These are phyloP conservation scores for Drosophila suzukii DNA, from an alignment of 1,140 invertebrate species.

Conservation along the genomic window DNA sequence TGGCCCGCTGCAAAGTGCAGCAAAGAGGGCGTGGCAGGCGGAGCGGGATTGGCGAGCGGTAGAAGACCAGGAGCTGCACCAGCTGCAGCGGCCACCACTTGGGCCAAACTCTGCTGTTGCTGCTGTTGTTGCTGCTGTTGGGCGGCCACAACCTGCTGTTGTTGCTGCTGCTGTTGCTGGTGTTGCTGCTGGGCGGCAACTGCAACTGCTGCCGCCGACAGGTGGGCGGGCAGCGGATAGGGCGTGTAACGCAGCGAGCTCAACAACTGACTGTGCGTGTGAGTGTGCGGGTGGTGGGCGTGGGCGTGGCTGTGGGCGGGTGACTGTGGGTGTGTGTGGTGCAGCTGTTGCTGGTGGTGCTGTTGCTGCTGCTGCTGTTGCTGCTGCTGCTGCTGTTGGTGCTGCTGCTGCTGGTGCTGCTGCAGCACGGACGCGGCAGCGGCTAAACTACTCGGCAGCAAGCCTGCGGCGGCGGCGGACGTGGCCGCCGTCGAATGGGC, in stretches of 20 bases:
- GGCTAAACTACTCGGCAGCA: constrained; percentile 78
- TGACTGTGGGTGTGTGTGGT: constrained; percentile 84
- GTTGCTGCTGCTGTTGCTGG: constrained; percentile 54
- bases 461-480: constrained; percentile 87
- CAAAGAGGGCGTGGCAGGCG: constrained; percentile 53
- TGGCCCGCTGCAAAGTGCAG: constrained; percentile 77
- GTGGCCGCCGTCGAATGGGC: constrained; percentile 81
- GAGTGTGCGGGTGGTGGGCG: constrained; percentile 44
- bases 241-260: constrained; percentile 85
- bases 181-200: constrained; percentile 78
- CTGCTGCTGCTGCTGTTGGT: constrained; percentile 85
- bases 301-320: constrained; percentile 3
- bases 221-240: constrained; percentile 86
- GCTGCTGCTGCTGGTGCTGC: constrained; percentile 82
- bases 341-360: constrained; percentile 76
- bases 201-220: constrained; percentile 84
- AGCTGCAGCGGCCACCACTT: constrained; percentile 83
- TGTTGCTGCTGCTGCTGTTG: constrained; percentile 84
- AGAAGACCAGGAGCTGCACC: constrained; percentile 70
- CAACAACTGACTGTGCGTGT: constrained; percentile 61
- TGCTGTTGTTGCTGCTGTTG: constrained; percentile 83
- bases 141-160: constrained; percentile 61
- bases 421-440: constrained; percentile 70
- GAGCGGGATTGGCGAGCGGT: constrained; percentile 52
- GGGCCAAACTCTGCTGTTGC: constrained; percentile 57